A percentile compares a stretch with the other conserved stretches of the same genome.
phyloP scores from a whole-genome alignment of 1,140 invertebrate genomes.

The Drosophila paulistorum region DNA sequence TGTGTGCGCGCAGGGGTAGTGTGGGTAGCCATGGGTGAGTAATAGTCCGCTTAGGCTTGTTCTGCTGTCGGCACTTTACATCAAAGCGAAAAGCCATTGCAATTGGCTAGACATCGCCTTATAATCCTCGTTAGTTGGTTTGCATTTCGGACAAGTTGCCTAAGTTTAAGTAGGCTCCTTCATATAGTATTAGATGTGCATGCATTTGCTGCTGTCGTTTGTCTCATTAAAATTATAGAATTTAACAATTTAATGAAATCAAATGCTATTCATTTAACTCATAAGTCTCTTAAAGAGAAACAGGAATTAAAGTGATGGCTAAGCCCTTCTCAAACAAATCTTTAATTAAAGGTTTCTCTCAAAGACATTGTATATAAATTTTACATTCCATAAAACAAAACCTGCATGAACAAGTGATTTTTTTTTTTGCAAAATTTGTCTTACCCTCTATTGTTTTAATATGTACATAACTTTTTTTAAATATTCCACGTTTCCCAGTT shows the following conservation, averaged over 20 bases:
- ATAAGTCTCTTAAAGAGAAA: background rate
- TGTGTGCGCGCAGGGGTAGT: background rate
- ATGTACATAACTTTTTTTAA: too few species aligned
- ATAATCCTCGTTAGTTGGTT: conserved; percentile 67
- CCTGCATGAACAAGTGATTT: too few species aligned
- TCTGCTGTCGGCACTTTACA: conserved; percentile 78
- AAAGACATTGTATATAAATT: too few species aligned
- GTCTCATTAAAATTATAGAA: background rate
- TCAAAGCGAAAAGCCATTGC: conserved; percentile 77
- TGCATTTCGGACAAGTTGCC: conserved; percentile 40
- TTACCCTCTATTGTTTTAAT: too few species aligned
- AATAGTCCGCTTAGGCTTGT: conserved; percentile 79
- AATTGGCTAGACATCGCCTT: conserved; percentile 80
- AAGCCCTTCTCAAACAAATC: too few species aligned
- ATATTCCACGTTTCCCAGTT: too few species aligned
- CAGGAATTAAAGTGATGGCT: too few species aligned
- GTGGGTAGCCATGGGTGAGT: conserved; percentile 51
- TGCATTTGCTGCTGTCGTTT: too few species aligned
- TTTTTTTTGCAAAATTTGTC: too few species aligned
- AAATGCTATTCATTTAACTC: background rate
- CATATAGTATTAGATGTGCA: conserved; percentile 25
- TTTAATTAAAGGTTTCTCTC: too few species aligned
- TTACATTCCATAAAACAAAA: too few species aligned
- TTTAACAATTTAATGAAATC: background rate
- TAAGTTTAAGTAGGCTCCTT: conserved; percentile 2